Percentiles rank a stretch among this genome's conserved stretches.
Conservation (phyloP, 2,888 invertebrate genomes). For the Pollenia labialis region DNA sequence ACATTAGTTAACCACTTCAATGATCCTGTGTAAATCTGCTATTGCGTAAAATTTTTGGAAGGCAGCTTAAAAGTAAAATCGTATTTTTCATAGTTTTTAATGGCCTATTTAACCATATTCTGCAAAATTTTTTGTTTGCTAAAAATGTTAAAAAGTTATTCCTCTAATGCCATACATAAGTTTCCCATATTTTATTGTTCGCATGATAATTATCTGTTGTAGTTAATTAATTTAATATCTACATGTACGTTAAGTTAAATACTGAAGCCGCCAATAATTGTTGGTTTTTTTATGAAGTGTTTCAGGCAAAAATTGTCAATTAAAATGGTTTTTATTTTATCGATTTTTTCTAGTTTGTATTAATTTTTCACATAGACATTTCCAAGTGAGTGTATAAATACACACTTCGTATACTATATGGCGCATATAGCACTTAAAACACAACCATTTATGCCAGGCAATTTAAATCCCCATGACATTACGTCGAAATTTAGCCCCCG, state of each 20-base stretch:
- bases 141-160: neutral
- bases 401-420: neutral
- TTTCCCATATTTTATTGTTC: constrained; percentile 1
- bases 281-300: constrained; percentile 39
- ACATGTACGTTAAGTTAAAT: neutral
- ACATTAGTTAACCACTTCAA: too few relatives aligned
- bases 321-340: neutral
- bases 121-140: too few relatives aligned
- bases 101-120: too few relatives aligned
- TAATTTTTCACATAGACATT: constrained; percentile 17
- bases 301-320: constrained; percentile 26
- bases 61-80: too few relatives aligned
- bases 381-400: neutral
- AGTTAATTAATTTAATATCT: constrained; percentile 32
- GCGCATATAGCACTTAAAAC: neutral
- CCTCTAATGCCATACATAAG: neutral
- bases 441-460: neutral
- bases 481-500: constrained; percentile 3
- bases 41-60: too few relatives aligned
- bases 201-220: constrained; percentile 14
- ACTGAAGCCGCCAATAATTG: constrained; percentile 6
- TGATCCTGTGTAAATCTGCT: too few relatives aligned
- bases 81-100: too few relatives aligned
- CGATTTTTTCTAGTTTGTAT: neutral
- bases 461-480: neutral